These are phyloP conservation scores for Fregetta grallaria DNA, from an alignment of 2,113 vertebrate species.

Conservation along the genomic window DNA sequence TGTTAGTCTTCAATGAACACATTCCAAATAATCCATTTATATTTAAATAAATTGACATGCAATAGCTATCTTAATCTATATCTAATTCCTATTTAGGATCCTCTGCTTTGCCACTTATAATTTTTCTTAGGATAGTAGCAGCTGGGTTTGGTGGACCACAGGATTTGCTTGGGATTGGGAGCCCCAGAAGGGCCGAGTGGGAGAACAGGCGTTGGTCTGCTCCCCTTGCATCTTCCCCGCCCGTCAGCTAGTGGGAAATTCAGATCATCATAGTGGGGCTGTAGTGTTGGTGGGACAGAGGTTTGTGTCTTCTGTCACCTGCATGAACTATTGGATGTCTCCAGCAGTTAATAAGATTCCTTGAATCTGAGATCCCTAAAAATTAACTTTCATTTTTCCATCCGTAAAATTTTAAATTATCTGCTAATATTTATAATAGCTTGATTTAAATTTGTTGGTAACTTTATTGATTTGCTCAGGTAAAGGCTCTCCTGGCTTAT, in stretches of 20 bases:
- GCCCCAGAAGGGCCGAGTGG: background rate
- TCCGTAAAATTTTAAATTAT: background rate
- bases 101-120: background rate
- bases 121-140: background rate
- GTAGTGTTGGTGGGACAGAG: background rate
- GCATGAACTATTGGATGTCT: background rate
- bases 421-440: background rate
- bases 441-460: background rate
- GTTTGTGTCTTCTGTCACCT: background rate
- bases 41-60: slow-evolving; percentile 15
- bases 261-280: too few relatives aligned
- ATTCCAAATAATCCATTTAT: slow-evolving; percentile 59
- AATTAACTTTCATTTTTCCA: background rate
- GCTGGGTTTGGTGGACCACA: background rate
- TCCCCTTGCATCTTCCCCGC: background rate
- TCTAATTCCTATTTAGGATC: background rate
- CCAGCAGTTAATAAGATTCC: background rate
- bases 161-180: background rate
- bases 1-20: slow-evolving; percentile 28
- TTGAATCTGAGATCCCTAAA: background rate
- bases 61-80: slow-evolving; percentile 33
- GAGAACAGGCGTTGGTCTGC: background rate
- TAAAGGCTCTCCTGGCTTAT: background rate
- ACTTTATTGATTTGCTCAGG: background rate
- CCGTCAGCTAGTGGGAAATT: background rate